Evolutionary conservation across 2,797 vertebrate species (phyloP).

Genomic region (Argya squamiceps): DNA sequence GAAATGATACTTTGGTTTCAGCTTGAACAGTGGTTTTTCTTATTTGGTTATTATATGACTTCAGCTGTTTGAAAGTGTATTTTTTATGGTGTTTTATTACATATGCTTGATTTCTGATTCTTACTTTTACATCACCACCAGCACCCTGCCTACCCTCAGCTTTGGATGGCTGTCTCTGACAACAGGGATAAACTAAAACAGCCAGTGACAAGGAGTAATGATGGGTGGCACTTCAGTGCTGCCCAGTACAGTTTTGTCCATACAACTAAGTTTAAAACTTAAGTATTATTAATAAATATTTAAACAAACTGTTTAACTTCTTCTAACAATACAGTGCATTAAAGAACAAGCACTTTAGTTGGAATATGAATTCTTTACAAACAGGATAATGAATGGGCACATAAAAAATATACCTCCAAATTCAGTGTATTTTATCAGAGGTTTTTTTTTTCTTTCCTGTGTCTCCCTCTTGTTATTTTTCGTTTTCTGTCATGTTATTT

Average conservation of each 20-base stretch:
- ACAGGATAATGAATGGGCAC: neutral
- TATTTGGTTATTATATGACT: neutral
- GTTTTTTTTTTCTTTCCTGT: neutral
- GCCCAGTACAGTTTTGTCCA: neutral
- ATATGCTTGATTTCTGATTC: neutral
- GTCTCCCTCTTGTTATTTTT: neutral
- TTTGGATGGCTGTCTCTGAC: neutral
- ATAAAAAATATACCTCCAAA: neutral
- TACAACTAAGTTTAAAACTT: neutral
- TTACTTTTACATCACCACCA: neutral
- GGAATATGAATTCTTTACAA: neutral
- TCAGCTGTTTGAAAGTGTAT: neutral
- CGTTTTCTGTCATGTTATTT: neutral
- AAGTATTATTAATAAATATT: neutral
- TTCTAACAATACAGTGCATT: neutral
- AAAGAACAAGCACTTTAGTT: neutral
- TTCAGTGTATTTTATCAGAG: neutral
- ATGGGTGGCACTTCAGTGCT: neutral
- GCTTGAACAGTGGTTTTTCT: neutral
- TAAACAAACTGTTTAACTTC: neutral
- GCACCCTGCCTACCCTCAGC: neutral
- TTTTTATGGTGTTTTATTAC: neutral
- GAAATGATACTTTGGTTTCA: neutral
- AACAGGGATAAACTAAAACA: neutral
- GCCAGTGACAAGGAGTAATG: neutral